phyloP scores from a whole-genome alignment of 2,113 vertebrate species.

The Ciconia maguari region DNA sequence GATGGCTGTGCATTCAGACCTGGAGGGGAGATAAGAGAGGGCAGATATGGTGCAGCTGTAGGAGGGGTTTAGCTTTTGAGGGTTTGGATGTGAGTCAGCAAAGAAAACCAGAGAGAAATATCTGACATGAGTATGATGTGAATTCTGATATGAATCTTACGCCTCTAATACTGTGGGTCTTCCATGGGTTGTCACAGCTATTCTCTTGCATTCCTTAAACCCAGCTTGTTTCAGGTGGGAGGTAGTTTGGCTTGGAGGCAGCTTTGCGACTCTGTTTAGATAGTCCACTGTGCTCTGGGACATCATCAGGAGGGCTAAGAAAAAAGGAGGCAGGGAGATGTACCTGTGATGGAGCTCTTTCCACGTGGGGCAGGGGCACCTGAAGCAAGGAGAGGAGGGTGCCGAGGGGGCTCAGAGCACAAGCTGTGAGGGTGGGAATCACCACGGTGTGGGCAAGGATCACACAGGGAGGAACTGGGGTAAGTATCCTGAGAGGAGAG shows the following conservation, averaged over 20 bases:
- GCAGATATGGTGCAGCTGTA: neutral
- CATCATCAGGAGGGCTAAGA: neutral
- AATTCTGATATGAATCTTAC: neutral
- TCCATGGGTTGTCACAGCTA: rapidly evolving
- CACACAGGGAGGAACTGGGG: neutral
- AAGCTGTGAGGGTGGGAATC: neutral
- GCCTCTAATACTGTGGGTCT: neutral
- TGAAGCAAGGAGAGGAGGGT: neutral
- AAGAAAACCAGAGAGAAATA: neutral
- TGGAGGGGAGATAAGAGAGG: neutral
- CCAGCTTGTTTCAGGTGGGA: neutral
- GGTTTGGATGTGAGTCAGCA: neutral
- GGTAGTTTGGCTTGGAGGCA: neutral
- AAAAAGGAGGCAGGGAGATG: neutral
- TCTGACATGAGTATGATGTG: neutral
- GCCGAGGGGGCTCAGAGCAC: neutral
- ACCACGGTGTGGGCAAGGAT: neutral
- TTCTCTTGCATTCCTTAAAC: neutral
- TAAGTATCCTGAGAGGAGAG: neutral
- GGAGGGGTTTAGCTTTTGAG: neutral
- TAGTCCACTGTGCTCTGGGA: neutral
- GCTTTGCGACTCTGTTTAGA: neutral
- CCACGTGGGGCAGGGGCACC: neutral
- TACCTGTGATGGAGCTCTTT: neutral
- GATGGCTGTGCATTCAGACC: rapidly evolving